These are phyloP conservation scores for Macroteleia sp. DNA, from an alignment of 2,888 invertebrate species.

Conservation along the genomic window DNA sequence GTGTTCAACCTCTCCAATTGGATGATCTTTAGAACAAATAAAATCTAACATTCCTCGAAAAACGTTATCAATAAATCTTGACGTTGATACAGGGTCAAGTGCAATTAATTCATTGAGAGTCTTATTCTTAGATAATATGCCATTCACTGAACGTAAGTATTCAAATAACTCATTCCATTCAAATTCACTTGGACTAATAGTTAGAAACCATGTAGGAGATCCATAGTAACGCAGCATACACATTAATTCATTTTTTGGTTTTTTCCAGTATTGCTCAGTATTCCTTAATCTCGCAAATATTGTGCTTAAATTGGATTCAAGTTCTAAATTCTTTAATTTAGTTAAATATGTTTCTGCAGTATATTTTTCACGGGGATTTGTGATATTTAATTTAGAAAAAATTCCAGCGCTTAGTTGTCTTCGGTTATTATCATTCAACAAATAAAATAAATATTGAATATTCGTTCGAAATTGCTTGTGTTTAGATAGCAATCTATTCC, in stretches of 20 bases:
- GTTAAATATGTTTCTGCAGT: too few relatives aligned
- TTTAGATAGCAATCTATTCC: slow-evolving; percentile 8
- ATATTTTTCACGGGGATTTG: too few relatives aligned
- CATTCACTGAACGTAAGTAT: slow-evolving; percentile 68
- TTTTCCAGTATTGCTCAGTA: too few relatives aligned
- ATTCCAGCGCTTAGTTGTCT: slow-evolving; percentile 24
- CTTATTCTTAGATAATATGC: slow-evolving; percentile 2
- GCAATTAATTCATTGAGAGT: background rate
- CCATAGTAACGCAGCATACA: too few relatives aligned
- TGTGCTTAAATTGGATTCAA: too few relatives aligned
- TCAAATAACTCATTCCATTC: too few relatives aligned
- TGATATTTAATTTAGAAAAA: too few relatives aligned
- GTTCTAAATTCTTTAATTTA: too few relatives aligned
- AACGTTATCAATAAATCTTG: slow-evolving; percentile 68
- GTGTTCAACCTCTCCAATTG: slow-evolving; percentile 12
- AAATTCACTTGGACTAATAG: slow-evolving; percentile 68
- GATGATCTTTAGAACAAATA: slow-evolving; percentile 8
- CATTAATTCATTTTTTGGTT: too few relatives aligned
- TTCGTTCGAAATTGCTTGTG: slow-evolving; percentile 11
- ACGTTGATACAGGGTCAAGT: slow-evolving; percentile 73
- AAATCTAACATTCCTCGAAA: slow-evolving; percentile 10
- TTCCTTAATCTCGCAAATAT: too few relatives aligned
- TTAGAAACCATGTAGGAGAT: slow-evolving; percentile 68
- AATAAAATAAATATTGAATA: slow-evolving; percentile 25
- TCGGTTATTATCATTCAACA: slow-evolving; percentile 59